Percentiles rank a stretch among this genome's conserved stretches.
Conservation (phyloP, 2,113 vertebrate species). For the Rhinolophus sinicus region DNA sequence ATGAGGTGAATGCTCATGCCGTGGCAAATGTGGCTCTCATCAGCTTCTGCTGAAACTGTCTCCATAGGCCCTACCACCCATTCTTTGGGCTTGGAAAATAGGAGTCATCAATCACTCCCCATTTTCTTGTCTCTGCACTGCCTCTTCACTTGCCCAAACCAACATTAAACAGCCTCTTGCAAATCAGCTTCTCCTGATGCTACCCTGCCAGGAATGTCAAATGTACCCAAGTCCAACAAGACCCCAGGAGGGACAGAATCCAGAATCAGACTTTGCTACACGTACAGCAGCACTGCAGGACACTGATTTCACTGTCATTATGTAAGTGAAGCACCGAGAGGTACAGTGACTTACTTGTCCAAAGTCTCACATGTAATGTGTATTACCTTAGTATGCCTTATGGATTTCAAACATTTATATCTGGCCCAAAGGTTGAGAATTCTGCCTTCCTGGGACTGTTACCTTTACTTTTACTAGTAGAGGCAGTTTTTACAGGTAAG, state of each 20-base stretch:
- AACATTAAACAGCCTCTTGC: neutral
- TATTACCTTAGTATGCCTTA: too few relatives aligned
- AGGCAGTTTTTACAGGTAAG: neutral
- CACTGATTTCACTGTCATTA: neutral
- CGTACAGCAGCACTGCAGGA: neutral
- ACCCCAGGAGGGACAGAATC: rapidly evolving
- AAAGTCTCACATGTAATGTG: neutral
- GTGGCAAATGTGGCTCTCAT: neutral
- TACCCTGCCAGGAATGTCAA: neutral
- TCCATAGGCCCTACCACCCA: neutral
- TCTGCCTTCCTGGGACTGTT: neutral
- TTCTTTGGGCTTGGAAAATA: neutral
- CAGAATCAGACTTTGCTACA: neutral
- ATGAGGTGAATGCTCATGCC: neutral
- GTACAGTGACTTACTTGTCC: neutral
- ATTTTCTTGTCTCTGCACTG: neutral
- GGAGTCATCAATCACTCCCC: rapidly evolving
- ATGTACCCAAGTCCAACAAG: neutral
- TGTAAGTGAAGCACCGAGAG: neutral
- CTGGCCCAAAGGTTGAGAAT: neutral
- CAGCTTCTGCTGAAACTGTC: neutral
- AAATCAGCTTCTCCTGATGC: neutral
- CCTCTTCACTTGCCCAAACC: neutral
- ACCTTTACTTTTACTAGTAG: neutral
- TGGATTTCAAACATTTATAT: neutral